Conservation (phyloP, 2,797 vertebrate genomes). For the Channallabes apus region DNA sequence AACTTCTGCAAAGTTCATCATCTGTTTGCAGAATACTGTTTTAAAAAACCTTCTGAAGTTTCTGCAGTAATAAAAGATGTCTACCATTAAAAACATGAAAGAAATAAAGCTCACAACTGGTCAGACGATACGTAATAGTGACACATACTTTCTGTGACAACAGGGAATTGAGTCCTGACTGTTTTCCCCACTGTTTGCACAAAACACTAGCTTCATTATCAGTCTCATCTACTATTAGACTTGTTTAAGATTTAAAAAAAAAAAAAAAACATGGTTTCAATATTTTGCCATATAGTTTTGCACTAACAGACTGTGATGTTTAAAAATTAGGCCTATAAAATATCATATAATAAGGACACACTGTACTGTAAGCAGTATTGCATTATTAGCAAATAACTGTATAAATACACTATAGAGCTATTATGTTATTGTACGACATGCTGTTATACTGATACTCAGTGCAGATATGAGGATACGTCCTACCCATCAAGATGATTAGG, state of each 20-base stretch:
- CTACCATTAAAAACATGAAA: conserved; percentile 22
- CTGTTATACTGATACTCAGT: neutral
- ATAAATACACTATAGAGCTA: neutral
- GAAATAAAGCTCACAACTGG: conserved; percentile 3
- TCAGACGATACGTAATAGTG: conserved; percentile 23
- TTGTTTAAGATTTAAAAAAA: neutral
- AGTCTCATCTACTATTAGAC: conserved; percentile 21
- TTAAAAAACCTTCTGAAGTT: conserved; percentile 30
- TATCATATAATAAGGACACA: neutral
- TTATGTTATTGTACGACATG: neutral
- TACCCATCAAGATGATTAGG: neutral
- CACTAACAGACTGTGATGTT: neutral
- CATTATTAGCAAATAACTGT: neutral
- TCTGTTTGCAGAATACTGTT: conserved; percentile 25
- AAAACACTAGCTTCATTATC: conserved; percentile 22
- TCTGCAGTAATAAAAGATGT: conserved; percentile 17
- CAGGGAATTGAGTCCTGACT: conserved; percentile 25
- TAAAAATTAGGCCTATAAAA: neutral
- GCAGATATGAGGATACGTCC: neutral
- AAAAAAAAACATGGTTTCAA: neutral
- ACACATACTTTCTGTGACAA: conserved; percentile 21
- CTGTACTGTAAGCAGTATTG: neutral
- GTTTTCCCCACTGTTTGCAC: conserved; percentile 21
- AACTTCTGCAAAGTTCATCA: conserved; percentile 34
- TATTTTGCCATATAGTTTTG: neutral